Conservation (phyloP, 2,888 invertebrate genomes). For the Trileptium ribeirensis region DNA sequence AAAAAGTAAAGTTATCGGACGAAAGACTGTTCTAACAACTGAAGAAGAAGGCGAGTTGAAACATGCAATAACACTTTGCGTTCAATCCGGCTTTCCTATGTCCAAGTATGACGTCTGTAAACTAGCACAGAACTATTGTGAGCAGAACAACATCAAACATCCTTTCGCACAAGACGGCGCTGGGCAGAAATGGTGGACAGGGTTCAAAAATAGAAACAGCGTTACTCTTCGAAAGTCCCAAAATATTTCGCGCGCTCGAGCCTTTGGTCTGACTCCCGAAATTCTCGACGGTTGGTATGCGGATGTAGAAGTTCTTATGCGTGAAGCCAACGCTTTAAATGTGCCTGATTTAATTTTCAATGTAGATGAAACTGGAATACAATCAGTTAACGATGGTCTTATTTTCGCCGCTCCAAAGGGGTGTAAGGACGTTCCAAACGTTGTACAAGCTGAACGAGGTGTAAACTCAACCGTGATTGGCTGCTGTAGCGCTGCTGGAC, state of each 20-base stretch:
- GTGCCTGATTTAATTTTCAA: neutral
- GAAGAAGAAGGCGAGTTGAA: neutral
- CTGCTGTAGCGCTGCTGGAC: conserved; percentile 1
- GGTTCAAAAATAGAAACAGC: neutral
- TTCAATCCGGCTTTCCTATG: neutral
- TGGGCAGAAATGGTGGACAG: neutral
- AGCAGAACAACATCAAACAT: neutral
- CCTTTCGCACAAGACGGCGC: neutral
- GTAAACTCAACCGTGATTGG: neutral
- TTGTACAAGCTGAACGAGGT: neutral
- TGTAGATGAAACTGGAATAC: conserved; percentile 12
- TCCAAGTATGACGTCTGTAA: neutral
- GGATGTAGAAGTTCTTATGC: neutral
- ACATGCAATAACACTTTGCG: neutral
- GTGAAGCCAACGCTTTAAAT: neutral
- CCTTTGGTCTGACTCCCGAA: neutral
- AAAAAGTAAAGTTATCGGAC: neutral
- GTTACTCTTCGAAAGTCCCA: neutral
- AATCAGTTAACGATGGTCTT: conserved; percentile 1
- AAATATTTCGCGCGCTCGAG: conserved; percentile 6
- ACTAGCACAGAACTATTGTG: neutral
- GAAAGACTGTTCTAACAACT: neutral
- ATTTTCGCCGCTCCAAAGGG: neutral
- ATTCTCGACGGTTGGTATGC: conserved; percentile 7
- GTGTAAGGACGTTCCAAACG: neutral